Percentiles rank a stretch among this genome's conserved stretches.
phyloP scores from a whole-genome alignment of 1,140 invertebrate genomes.

The Drosophila parabipectinata region DNA sequence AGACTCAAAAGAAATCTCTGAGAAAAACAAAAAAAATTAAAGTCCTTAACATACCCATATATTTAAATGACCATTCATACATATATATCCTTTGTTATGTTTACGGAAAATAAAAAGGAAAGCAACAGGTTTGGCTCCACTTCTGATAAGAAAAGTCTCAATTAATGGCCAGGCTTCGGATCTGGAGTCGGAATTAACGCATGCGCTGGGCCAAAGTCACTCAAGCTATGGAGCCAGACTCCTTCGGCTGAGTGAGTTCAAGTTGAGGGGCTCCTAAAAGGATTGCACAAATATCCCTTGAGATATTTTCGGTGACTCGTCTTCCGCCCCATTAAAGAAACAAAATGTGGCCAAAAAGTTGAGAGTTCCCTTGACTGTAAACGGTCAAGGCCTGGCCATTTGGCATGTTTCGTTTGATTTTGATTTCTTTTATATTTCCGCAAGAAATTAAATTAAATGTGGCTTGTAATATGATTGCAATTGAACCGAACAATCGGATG shows the following conservation, averaged over 20 bases:
- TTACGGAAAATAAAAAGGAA: neutral
- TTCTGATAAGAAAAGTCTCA: slow-evolving; percentile 30
- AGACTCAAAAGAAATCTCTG: slow-evolving; percentile 9
- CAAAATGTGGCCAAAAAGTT: slow-evolving; percentile 34
- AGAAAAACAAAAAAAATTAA: neutral
- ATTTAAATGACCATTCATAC: neutral
- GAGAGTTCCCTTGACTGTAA: neutral
- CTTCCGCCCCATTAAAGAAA: slow-evolving; percentile 58
- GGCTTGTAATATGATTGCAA: slow-evolving; percentile 77
- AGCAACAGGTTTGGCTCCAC: slow-evolving; percentile 57
- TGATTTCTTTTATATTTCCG: slow-evolving; percentile 71
- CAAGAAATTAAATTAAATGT: slow-evolving; percentile 79
- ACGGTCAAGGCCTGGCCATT: slow-evolving; percentile 9
- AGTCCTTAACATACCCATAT: neutral
- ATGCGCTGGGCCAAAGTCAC: slow-evolving; percentile 39
- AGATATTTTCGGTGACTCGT: slow-evolving; percentile 21
- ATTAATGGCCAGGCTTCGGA: slow-evolving; percentile 1
- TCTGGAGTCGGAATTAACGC: slow-evolving; percentile 32
- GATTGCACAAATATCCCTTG: slow-evolving; percentile 13
- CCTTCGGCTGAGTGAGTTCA: slow-evolving; percentile 17
- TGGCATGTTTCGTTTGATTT: slow-evolving; percentile 32
- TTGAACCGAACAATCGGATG: slow-evolving; percentile 59
- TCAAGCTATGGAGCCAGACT: slow-evolving; percentile 20
- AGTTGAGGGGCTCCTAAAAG: neutral
- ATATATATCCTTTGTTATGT: neutral